Percentiles rank a stretch among this genome's conserved stretches.
Conservation (phyloP, 1,140 invertebrate genomes). For the Muscidifurax raptorellus region DNA sequence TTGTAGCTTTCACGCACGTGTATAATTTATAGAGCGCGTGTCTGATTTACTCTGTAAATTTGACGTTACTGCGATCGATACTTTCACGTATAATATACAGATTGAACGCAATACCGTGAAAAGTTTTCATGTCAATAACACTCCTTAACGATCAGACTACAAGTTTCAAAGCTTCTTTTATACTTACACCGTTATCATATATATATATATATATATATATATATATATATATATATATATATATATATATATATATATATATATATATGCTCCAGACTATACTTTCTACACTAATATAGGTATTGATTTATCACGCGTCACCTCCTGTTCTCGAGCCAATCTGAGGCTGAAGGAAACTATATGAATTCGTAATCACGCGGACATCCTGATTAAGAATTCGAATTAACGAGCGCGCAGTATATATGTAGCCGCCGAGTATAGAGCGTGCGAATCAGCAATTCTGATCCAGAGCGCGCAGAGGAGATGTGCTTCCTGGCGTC, state of each 20-base stretch:
- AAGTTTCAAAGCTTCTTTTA: no score
- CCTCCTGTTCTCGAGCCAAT: not conserved
- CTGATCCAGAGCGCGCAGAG: not conserved
- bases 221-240: no score
- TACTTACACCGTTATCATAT: no score
- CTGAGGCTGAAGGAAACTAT: not conserved
- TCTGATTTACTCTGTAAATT: not conserved
- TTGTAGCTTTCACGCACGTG: not conserved
- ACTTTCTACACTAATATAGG: no score
- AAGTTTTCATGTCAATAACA: no score
- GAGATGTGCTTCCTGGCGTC: constrained; percentile 24
- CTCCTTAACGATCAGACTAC: no score
- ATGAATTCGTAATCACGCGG: constrained; percentile 1
- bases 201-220: no score
- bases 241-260: no score
- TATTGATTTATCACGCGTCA: not conserved
- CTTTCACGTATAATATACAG: no score
- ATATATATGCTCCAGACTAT: no score
- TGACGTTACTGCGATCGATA: not conserved
- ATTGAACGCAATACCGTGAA: no score
- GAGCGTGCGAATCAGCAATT: constrained; percentile 9
- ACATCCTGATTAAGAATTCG: constrained; percentile 11
- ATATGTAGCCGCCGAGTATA: not conserved
- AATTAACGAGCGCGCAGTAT: not conserved
- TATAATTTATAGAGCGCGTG: not conserved